Evolutionary conservation across 2,888 invertebrate species (phyloP), one percentile per base, ranked within the genome.

Genomic region (Amphimallon solstitiale): DNA sequence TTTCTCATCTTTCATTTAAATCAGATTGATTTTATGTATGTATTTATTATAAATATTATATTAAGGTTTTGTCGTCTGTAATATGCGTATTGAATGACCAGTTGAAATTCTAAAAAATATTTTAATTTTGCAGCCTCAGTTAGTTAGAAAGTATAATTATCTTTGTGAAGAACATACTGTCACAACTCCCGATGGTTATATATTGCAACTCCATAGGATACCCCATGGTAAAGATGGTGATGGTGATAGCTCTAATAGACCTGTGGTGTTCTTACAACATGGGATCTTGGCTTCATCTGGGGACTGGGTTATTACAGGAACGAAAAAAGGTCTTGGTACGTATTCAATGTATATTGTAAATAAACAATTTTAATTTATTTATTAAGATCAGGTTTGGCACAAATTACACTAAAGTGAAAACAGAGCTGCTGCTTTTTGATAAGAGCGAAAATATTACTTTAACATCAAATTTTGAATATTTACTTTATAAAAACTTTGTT

Each of bases 171-270:
- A 67, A 2, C 80, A 82, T 68, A 65, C 63, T 7, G 77, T 81
- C 1, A 72, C 68, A 17, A 86, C 87, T 0, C 68, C 76, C 10
- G 86, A 87, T 76, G 86, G 85, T 0, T 87, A 84, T 72, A 77
- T 86, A 17, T 76, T 87, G 19, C 78, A 78, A 17, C 65, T 87
- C 49, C 86, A 86, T 69, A 77, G 88, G 52, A 87, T 88, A 66
- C 86, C 86, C 1, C 71, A 78, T 17, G 85, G 85, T 17, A 66
- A 66, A 68, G 70, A 59, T 19, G 72, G 7, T n/a, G 10, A 60
- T 14, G 61, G 48, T 1, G 80, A 84, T 0, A 77, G 81, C 0
- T 79, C 81, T 65, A 87, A 85, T 82, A 72, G 63, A 74, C 78
- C 65, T 62, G 81, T 72, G 37, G 83, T 75, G 70, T 80, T 83